Conservation (phyloP, 2,888 invertebrate genomes). For the Acholoe squamosa region DNA sequence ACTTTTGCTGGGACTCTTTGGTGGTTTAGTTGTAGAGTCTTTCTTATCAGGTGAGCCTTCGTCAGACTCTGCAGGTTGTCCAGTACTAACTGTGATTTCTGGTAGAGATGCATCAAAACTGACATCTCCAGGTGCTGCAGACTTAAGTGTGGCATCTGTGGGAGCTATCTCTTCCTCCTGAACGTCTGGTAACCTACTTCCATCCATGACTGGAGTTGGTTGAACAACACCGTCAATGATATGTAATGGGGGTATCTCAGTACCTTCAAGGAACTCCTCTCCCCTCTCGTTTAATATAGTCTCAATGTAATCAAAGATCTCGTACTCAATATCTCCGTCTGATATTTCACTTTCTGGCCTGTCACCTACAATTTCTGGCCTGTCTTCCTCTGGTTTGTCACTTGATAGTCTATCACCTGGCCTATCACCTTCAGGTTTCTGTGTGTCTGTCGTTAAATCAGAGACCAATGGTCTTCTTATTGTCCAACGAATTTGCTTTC, state of each 20-base stretch:
- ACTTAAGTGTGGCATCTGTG: not conserved
- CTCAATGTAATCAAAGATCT: slow-evolving; percentile 28
- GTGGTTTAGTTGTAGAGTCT: slow-evolving; percentile 2
- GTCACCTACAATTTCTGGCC: no score
- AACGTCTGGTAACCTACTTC: not conserved
- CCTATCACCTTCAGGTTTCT: no score
- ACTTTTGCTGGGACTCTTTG: slow-evolving; percentile 30
- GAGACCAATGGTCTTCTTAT: not conserved
- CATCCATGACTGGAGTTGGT: slow-evolving; percentile 3
- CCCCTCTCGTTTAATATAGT: slow-evolving; percentile 46
- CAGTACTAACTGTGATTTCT: slow-evolving; percentile 2
- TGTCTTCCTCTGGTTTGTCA: no score
- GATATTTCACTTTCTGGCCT: no score
- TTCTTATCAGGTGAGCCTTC: slow-evolving; percentile 6
- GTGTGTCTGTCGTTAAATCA: no score
- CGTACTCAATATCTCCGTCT: not conserved
- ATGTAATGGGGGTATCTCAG: not conserved
- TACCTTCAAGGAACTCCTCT: slow-evolving; percentile 28
- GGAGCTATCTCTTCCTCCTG: not conserved
- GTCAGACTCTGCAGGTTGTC: not conserved
- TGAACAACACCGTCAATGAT: slow-evolving; percentile 21
- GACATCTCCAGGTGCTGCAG: not conserved
- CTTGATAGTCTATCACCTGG: not conserved
- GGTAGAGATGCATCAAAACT: not conserved
- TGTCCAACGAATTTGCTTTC: slow-evolving; percentile 22